Base-by-base conservation (phyloP, 2,113 vertebrate species). In the Cephalopholis sonnerati region DNA sequence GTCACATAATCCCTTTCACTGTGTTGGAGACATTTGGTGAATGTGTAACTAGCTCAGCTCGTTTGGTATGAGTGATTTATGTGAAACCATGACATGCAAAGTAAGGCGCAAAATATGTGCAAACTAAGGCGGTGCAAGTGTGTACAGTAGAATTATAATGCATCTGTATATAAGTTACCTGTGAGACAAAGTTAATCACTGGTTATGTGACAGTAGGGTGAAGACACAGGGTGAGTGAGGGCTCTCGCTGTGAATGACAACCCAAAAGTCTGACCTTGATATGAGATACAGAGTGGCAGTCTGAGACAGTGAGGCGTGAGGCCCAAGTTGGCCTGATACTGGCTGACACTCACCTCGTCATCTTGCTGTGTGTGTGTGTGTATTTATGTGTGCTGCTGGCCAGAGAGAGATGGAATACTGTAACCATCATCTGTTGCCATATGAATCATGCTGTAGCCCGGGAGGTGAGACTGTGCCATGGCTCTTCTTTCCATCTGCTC, bases 351-450 rank as follows among this genome's bases (percentile, higher is more conserved):
- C 85, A 73, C 81, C 81, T 86, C 59, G 46, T 61, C 82, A 84
- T 89, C 80, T 67, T 41, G 84, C 65, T 74, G 41, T 53, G 66
- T 70, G 57, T 54, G 64, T 78, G 24, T 39, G 41, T 65, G n/a
- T 65, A 7, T 44, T 8, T n/a, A 18, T 41, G 20, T 22, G 59
- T 41, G 63, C 36, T 62, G 46, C 51, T 82, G 87, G 84, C 82
- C 61, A 51, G 67, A 83, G 81, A 78, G 82, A 27, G 70, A 68
- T 12, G 27, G 71, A 92, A 73, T 78, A 79, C 82, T 85, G 81
- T 83, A 90, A 84, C 86, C 51, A 81, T 91, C 89, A 90, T 93
- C 90, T 92, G 88, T 57, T 90, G 86, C 84, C 85, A 74, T 72
- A 86, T 93, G 89, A 89, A 86, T 92, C 84, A 90, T 32, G 73